Conservation (phyloP, 37 sponge, comb jelly and placozoan genomes). For the Cliona cf. orientalis region DNA sequence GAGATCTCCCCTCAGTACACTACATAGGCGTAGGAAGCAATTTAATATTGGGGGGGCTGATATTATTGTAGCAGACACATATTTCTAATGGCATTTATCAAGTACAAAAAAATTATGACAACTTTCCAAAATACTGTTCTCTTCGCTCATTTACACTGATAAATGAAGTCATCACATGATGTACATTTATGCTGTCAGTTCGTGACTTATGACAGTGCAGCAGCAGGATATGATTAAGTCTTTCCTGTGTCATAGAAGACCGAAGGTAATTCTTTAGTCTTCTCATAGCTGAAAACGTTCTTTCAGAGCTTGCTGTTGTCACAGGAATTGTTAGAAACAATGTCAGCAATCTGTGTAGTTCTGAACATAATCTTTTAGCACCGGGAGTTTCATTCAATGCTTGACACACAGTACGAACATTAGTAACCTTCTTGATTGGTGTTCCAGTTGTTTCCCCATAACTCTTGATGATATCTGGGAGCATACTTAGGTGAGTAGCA, state of each 20-base stretch:
- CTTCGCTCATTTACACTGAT: constrained; percentile 28
- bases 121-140: constrained; percentile 18
- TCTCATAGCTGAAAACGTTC: constrained; percentile 46
- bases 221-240: constrained; percentile 11
- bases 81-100: too few relatives aligned
- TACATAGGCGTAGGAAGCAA: too few relatives aligned
- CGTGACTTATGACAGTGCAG: constrained; percentile 16
- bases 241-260: constrained; percentile 37
- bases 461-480: constrained; percentile 18
- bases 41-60: too few relatives aligned
- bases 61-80: too few relatives aligned
- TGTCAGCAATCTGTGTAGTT: constrained; percentile 34
- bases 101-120: not conserved
- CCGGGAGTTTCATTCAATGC: not conserved
- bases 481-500: constrained; percentile 1
- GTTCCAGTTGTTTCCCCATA: not conserved
- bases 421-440: constrained; percentile 27
- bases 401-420: not conserved
- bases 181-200: constrained; percentile 26
- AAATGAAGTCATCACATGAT: constrained; percentile 10
- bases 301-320: constrained; percentile 56
- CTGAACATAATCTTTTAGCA: constrained; percentile 22
- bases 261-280: constrained; percentile 32
- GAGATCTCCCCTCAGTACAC: too few relatives aligned
- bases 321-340: constrained; percentile 32